Percentiles rank a stretch among this genome's conserved stretches.
These are phyloP conservation scores for Mimas tiliae DNA, from an alignment of 2,888 invertebrate species.

Conservation along the genomic window DNA sequence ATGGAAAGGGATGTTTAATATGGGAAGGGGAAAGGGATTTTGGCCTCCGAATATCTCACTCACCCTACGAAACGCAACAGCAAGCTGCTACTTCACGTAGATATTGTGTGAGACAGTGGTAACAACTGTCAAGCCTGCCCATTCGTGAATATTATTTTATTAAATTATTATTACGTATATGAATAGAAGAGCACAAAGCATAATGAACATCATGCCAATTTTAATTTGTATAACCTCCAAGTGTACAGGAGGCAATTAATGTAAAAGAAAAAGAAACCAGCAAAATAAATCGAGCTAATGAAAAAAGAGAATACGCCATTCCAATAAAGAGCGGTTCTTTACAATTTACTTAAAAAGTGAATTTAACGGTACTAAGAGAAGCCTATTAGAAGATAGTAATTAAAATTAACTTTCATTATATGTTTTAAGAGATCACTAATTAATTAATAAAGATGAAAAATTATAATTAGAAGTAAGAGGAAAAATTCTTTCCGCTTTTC, in stretches of 20 bases:
- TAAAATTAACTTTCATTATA: constrained; percentile 20
- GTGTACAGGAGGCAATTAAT: not conserved
- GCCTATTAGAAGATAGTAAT: constrained; percentile 6
- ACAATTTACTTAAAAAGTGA: constrained; percentile 8
- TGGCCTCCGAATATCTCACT: no score
- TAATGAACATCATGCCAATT: not conserved
- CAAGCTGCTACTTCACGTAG: no score
- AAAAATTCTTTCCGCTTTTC: constrained; percentile 3
- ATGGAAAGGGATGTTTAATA: no score
- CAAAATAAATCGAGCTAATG: not conserved
- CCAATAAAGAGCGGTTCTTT: not conserved
- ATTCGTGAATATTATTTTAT: no score
- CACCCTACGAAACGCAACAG: no score
- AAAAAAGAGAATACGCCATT: not conserved
- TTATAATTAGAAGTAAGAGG: not conserved
- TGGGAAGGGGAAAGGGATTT: no score
- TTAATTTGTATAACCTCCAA: not conserved
- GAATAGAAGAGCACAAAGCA: not conserved
- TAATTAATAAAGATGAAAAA: constrained; percentile 5
- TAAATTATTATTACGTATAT: not conserved
- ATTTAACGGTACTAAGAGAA: not conserved
- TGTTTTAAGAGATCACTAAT: constrained; percentile 12
- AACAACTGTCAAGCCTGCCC: no score
- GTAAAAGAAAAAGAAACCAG: not conserved
- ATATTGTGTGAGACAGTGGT: no score